Evolutionary conservation across 1,140 invertebrate genomes (phyloP).

Genomic region (Medauroidea extradentata): DNA sequence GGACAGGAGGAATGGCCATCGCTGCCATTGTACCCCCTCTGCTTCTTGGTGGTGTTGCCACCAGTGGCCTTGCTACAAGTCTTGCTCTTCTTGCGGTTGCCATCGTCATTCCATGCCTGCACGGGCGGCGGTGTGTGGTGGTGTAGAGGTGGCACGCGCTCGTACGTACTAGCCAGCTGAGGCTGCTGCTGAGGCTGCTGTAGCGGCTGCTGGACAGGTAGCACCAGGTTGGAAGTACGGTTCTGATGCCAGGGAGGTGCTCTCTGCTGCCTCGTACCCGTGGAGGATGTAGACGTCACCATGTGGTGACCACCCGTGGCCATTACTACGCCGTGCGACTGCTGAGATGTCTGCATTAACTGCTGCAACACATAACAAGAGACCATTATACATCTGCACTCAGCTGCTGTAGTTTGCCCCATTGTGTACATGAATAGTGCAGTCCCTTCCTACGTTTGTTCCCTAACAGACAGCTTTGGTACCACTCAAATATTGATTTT

Average conservation of each 20-base stretch:
- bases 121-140: conserved; percentile 56
- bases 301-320: too few species aligned
- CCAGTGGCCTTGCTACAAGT: conserved; percentile 37
- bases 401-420: too few species aligned
- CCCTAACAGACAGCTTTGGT: too few species aligned
- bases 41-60: conserved; percentile 47
- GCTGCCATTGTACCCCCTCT: conserved; percentile 42
- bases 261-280: conserved; percentile 28
- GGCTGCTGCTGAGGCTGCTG: conserved; percentile 3
- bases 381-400: too few species aligned
- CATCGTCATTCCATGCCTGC: conserved; percentile 57
- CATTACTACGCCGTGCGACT: too few species aligned
- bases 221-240: conserved; percentile 28
- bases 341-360: too few species aligned
- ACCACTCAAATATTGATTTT: too few species aligned
- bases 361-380: too few species aligned
- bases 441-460: too few species aligned
- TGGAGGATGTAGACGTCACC: neutral
- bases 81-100: conserved; percentile 53
- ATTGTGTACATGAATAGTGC: too few species aligned
- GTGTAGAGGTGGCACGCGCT: conserved; percentile 66
- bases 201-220: neutral
- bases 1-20: conserved; percentile 43
- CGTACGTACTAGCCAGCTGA: conserved; percentile 43
- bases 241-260: conserved; percentile 60